Percentiles rank a stretch among this genome's conserved stretches.
Evolutionary conservation across 2,888 invertebrate genomes (phyloP).

Genomic region (Diaphora mendica): DNA sequence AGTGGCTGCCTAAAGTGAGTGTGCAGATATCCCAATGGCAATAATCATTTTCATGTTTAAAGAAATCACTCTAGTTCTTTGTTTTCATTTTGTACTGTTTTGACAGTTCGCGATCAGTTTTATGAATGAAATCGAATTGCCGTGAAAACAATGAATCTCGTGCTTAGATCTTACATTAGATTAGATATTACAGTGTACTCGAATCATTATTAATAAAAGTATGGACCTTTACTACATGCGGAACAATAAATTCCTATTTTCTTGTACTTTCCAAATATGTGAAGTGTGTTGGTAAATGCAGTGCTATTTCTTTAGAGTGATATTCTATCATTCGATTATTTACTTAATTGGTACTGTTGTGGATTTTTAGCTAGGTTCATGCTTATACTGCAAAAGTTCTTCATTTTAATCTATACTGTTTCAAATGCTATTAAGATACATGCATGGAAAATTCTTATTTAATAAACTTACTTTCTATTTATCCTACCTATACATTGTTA

Average conservation of each 20-base stretch:
- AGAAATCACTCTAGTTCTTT: conserved; percentile 61
- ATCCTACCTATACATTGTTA: too few species aligned
- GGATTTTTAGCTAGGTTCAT: too few species aligned
- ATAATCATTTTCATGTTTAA: conserved; percentile 43
- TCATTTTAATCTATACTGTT: too few species aligned
- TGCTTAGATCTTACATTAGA: conserved; percentile 71
- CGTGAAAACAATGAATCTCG: conserved; percentile 78
- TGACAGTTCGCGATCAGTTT: conserved; percentile 79
- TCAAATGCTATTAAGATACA: neutral
- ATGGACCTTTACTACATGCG: conserved; percentile 15
- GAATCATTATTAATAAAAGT: conserved; percentile 41
- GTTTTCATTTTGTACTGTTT: conserved; percentile 75
- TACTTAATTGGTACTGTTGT: neutral
- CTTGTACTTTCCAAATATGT: conserved; percentile 31
- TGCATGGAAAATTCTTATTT: too few species aligned
- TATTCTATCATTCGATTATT: neutral
- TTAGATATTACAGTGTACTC: conserved; percentile 68
- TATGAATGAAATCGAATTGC: conserved; percentile 83
- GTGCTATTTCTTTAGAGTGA: neutral
- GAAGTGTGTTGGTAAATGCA: neutral
- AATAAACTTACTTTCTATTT: too few species aligned
- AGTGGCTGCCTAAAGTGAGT: conserved; percentile 35
- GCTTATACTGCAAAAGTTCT: too few species aligned
- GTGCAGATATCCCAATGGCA: conserved; percentile 41
- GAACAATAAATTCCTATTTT: conserved; percentile 18